Base-by-base conservation (phyloP, 2,797 vertebrate species). In the Molossus molossus region DNA sequence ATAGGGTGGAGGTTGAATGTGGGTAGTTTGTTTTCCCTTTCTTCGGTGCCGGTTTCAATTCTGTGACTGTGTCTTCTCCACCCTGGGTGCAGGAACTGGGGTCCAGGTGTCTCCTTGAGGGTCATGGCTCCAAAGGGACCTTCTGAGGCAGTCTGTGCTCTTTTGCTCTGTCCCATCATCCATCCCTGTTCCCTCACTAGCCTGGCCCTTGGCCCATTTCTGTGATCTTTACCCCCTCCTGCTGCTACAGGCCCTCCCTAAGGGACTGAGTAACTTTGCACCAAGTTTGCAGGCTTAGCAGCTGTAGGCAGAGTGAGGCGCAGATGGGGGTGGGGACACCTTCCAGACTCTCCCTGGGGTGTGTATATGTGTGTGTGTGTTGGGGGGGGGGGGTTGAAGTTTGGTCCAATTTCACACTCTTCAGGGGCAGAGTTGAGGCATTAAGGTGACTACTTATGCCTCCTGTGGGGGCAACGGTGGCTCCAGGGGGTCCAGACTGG, bases 1-100 rank as follows among this genome's bases (percentile, higher is more conserved):
- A 40, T 2, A 92, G 96, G 87, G 95, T 87, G 94, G 90, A 81
- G 95, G 86, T 79, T 96, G 87, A 64, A 77, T 96, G 96, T 94
- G 92, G 94, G 95, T 96, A 79, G 79, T 85, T 95, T 96, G 94
- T 96, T 96, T 97, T 95, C 95, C 94, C 95, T 97, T 79, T 94
- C 92, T 95, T 85, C 20, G 84, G 85, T 93, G 67, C 82, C 80
- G 65, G 92, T 95, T 96, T 97, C 90, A 4, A 72, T 93, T 96
- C 90, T 95, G 80, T 83, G 75, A 77, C 0, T 20, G 75, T 69
- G 89, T 82, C 62, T 90, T 67, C 83, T 83, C 69, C 37, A 40
- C 80, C 55, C 45, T 60, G 70, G 69, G 86, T 62, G 45, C 69
- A 23, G 20, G 64, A 14, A 21, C 69, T 50, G 40, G 40, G 84